Evolutionary conservation across 2,797 vertebrate genomes (phyloP), one percentile per base, ranked within the genome.

Genomic region (Enteromius fasciolatus): DNA sequence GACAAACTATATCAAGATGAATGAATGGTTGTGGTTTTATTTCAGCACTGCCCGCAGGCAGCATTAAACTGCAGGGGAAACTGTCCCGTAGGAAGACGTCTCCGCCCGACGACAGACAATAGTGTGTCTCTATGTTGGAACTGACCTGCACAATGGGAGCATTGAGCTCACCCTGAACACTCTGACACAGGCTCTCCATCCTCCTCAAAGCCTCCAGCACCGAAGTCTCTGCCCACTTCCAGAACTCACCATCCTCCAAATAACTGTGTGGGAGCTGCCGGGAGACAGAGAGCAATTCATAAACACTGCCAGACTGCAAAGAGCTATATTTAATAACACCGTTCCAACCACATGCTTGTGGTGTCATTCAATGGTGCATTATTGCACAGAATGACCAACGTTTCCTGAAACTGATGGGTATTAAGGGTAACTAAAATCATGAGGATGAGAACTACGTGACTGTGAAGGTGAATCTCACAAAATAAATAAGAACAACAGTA

Each of bases 221-320:
- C 0, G 87, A 48, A 3, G 92, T 91, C 68, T 95, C 95, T 10
- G 95, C 91, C 95, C 96, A 94, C 88, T 92, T 94, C 96, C 92
- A 95, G 94, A 98, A 99, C 82, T 91, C 93, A 3, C 86, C 76
- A 28, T 92, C 90, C 8, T 93, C 84, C 77, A 96, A 33, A 25
- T 78, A 87, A 86, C 92, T 94, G 57, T 97, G 96, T 68, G 97
- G 96, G 61, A 98, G 94, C 97, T 99, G 93, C 23, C 64, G 36
- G 81, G 59, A 84, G 50, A 86, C 33, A 89, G 41, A 72, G 54
- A 82, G 25, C 48, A 23, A 76, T 48, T 78, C 20, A 66, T 74
- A 70, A 39, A 83, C 69, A 86, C 59, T 39, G 70, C 36, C n/a
- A 36, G 63, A 6, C 79, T 52, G 28, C 39, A 50, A 57, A 36